Percentiles rank a stretch among this genome's conserved stretches.
Conservation (phyloP, 92 coral and sea anemone species). For the Actinernus sp. region DNA sequence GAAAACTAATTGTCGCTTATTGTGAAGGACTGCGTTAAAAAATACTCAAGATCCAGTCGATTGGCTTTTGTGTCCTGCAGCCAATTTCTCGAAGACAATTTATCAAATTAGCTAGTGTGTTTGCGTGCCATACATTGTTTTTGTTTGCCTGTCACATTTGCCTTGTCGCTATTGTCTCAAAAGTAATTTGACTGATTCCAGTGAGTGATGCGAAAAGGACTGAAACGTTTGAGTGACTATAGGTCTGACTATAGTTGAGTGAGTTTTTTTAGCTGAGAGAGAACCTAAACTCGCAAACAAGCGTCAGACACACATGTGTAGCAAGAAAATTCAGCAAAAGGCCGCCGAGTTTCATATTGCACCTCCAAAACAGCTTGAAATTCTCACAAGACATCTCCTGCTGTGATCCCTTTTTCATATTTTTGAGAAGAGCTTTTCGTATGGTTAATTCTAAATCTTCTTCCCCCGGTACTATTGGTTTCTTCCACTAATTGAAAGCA, state of each 20-base stretch:
- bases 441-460: conserved; percentile 5
- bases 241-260: no score
- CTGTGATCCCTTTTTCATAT: conserved; percentile 32
- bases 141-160: conserved; percentile 46
- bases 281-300: no score
- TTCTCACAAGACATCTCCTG: conserved; percentile 18
- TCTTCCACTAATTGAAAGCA: conserved; percentile 3
- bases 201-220: no score
- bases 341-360: conserved; percentile 7
- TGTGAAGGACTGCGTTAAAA: no score
- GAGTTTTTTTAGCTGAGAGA: no score
- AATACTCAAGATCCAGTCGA: no score
- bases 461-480: conserved; percentile 11
- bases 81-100: conserved; percentile 42
- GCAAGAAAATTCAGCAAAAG: no score
- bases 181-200: no score
- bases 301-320: no score
- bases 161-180: no score
- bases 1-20: no score
- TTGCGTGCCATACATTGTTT: conserved; percentile 54
- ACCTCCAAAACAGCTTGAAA: conserved; percentile 16
- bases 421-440: conserved; percentile 11
- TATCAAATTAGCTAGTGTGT: conserved; percentile 50
- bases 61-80: background rate
- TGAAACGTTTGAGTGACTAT: no score